Evolutionary conservation across 2,888 invertebrate genomes (phyloP).

Genomic region (Nezara viridula): DNA sequence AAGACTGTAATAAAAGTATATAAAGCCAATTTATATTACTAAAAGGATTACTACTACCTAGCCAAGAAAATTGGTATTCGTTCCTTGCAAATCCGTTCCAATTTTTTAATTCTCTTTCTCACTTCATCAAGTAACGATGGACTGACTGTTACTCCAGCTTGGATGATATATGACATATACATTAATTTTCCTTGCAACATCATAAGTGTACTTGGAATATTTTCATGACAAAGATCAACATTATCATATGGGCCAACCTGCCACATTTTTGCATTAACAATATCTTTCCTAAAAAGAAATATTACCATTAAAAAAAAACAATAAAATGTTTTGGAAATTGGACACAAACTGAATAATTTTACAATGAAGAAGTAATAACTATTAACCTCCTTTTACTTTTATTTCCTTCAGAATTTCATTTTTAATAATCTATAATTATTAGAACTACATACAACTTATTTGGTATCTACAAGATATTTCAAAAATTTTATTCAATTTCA

Average conservation of each 20-base stretch:
- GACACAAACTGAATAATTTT: too few species aligned
- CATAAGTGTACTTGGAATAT: conserved; percentile 9
- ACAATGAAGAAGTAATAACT: too few species aligned
- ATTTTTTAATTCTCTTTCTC: not conserved
- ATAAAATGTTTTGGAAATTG: too few species aligned
- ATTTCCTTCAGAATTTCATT: too few species aligned
- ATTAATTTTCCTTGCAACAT: conserved; percentile 14
- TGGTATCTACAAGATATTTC: too few species aligned
- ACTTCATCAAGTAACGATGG: not conserved
- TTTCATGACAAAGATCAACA: conserved; percentile 37
- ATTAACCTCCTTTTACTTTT: too few species aligned
- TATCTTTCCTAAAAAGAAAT: conserved; percentile 49
- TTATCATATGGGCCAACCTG: not conserved
- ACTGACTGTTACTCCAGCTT: not conserved
- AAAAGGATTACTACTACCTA: too few species aligned
- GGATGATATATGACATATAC: not conserved
- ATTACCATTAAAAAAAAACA: not conserved
- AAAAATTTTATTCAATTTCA: too few species aligned
- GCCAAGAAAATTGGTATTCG: conserved; percentile 12
- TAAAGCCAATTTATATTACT: too few species aligned
- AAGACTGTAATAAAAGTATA: not conserved
- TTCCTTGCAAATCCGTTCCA: conserved; percentile 17
- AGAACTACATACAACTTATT: too few species aligned
- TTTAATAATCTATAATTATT: too few species aligned
- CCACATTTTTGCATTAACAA: conserved; percentile 19